Evolutionary conservation across 2,888 invertebrate genomes (phyloP).

Genomic region (Kryphioiulus occultus): DNA sequence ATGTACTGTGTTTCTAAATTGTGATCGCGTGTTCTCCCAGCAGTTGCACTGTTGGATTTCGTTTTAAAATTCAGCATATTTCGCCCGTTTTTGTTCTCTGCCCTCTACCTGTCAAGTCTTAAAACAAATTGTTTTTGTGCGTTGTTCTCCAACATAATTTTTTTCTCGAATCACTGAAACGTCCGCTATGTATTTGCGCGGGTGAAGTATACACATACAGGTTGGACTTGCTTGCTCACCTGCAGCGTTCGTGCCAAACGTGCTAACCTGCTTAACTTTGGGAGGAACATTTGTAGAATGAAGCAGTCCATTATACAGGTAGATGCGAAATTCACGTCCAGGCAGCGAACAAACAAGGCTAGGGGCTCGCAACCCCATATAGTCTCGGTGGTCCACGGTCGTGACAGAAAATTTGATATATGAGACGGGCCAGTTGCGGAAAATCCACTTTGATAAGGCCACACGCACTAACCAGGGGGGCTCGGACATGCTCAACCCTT

Average conservation of each 20-base stretch:
- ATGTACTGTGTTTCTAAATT: too few relatives aligned
- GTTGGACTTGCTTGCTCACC: background rate
- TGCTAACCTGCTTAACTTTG: background rate
- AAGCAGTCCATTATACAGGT: background rate
- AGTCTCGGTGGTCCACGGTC: background rate
- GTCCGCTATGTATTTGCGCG: background rate
- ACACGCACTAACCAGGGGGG: background rate
- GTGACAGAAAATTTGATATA: background rate
- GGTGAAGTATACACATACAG: background rate
- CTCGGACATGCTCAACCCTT: background rate
- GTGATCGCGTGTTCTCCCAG: too few relatives aligned
- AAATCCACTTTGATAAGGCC: background rate
- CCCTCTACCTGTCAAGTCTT: background rate
- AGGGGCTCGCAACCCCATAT: background rate
- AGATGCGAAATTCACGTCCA: background rate
- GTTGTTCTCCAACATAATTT: background rate
- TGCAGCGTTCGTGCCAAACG: slow-evolving; percentile 5
- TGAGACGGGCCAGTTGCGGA: background rate
- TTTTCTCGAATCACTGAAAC: background rate
- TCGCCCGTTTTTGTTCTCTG: background rate
- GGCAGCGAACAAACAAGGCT: background rate
- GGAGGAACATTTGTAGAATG: background rate
- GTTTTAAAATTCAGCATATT: background rate
- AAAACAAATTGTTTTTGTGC: slow-evolving; percentile 5
- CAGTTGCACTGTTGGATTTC: background rate